Base-by-base conservation (phyloP, 2,113 vertebrate species). In the Mixornis gularis region DNA sequence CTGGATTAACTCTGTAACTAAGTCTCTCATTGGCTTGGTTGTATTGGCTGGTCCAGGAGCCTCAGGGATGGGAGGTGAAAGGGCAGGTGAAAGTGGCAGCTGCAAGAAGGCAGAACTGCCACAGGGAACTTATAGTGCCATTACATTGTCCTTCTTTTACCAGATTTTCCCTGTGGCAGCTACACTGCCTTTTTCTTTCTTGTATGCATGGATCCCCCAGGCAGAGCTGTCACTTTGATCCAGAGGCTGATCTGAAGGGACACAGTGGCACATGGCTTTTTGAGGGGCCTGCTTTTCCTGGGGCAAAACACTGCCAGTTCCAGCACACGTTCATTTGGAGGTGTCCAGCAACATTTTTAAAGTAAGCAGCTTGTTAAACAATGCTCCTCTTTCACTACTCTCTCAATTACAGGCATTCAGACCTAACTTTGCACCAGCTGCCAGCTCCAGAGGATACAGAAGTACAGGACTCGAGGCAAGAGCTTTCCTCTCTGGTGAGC, bases 391-490 rank as follows among this genome's bases (percentile, higher is more conserved):
- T 85, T 34, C 19, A 12, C 1, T 48, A 7, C 49, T 13, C 6
- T 53, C 62, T 79, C 49, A 13, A 14, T 32, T 27, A 8, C 16
- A 72, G 22, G 8, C 1, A 0, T 79, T 64, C 36, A 7, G 36
- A 36, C 10, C 9, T 64, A 12, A 6, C 12, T 87, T 93, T 27
- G 13, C 7, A 8, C 13, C 29, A 63, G 43, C 7, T 46, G 9
- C 26, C 56, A 59, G 8, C 40, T 79, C 25, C 49, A 79, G 38
- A 72, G 9, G 19, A 27, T 1, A 0, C 5, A 13, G 19, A 21
- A 60, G 7, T 13, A 17, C 15, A 26, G 11, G 10, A 22, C 32
- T n/a, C 0, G 0, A 52, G 63, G 24, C 16, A 90, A 34, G 34
- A 77, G 1, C 24, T 83, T 6, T 1, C 36, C 27, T 60, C 8